These are phyloP conservation scores for Bombus ignitus DNA, from an alignment of 1,140 invertebrate genomes.

Conservation along the genomic window DNA sequence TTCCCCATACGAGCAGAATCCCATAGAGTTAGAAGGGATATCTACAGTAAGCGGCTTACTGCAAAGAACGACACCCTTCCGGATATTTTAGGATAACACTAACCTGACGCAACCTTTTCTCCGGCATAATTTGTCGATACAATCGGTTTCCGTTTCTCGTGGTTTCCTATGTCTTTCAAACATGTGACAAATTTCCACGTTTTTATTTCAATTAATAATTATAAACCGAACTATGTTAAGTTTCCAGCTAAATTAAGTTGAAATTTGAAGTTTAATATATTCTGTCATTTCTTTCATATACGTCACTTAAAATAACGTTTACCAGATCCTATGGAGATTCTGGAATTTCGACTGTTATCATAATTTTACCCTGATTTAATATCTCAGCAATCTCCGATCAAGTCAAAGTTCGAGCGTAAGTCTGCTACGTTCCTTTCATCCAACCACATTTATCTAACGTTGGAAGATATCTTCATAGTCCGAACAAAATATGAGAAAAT, in stretches of 20 bases:
- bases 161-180: background rate
- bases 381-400: too few species aligned
- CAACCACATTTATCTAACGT: too few species aligned
- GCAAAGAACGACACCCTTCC: constrained; percentile 43
- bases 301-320: too few species aligned
- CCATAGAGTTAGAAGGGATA: constrained; percentile 60
- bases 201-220: background rate
- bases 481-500: too few species aligned
- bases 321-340: too few species aligned
- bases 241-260: background rate
- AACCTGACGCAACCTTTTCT: constrained; percentile 46
- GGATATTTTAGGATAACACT: constrained; percentile 38
- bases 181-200: background rate
- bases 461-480: too few species aligned
- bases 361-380: too few species aligned
- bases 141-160: constrained; percentile 15
- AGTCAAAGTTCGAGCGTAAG: too few species aligned
- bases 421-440: too few species aligned
- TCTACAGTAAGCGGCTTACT: constrained; percentile 62
- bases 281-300: too few species aligned
- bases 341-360: too few species aligned
- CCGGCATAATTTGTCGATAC: constrained; percentile 22
- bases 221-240: too few species aligned
- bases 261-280: background rate
- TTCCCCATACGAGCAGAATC: constrained; percentile 17